Conservation (phyloP, 2,797 vertebrate genomes). For the Paratrypauchen microcephalus region DNA sequence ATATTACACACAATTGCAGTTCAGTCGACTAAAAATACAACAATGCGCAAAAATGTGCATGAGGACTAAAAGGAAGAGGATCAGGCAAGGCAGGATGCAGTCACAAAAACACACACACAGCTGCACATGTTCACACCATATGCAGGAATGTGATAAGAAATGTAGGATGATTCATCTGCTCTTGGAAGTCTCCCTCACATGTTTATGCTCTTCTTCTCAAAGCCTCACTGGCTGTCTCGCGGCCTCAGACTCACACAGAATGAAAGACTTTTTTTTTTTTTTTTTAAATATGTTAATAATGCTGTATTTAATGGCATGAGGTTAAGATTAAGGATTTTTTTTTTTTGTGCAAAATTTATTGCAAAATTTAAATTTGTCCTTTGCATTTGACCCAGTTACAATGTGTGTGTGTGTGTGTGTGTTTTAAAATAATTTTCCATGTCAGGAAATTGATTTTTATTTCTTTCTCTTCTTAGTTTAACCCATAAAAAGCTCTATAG, state of each 20-base stretch:
- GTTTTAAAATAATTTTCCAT: neutral
- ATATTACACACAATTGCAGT: constrained; percentile 37
- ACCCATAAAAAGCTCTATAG: no score
- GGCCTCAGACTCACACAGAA: constrained; percentile 4
- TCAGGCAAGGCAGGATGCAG: constrained; percentile 18
- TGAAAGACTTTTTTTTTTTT: neutral
- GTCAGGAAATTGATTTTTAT: no score
- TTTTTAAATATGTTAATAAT: neutral
- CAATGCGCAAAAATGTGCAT: constrained; percentile 21
- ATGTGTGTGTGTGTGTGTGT: neutral
- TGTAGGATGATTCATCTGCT: constrained; percentile 55
- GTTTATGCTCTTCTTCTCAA: constrained; percentile 18
- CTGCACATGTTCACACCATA: constrained; percentile 36
- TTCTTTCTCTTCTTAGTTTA: no score
- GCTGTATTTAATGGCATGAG: neutral
- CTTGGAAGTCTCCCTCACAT: constrained; percentile 35
- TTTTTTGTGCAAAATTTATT: no score
- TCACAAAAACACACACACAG: constrained; percentile 25
- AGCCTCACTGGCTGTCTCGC: neutral
- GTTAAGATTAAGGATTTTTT: no score
- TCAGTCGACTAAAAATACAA: constrained; percentile 36
- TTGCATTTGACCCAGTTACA: neutral
- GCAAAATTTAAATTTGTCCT: no score
- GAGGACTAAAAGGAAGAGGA: constrained; percentile 15
- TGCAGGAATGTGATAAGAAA: constrained; percentile 58